Evolutionary conservation across 35 echinoderm and acorn worm genomes (phyloP), one percentile per base, ranked within the genome.

Genomic region (Eucidaris tribuloides): DNA sequence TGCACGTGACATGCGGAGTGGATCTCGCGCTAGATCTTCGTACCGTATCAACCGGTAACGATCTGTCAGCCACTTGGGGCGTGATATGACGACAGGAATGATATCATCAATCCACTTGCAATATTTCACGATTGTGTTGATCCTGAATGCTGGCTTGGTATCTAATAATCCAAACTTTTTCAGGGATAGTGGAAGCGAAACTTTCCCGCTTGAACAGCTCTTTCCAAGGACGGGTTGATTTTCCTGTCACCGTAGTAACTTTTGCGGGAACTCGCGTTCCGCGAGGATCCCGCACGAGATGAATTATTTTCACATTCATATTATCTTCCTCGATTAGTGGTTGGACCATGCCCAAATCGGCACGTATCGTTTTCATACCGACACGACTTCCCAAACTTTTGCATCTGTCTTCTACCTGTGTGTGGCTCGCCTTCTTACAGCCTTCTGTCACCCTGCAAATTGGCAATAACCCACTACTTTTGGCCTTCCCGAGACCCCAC

Each of bases 301-400:
- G 96, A 38, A 99, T 89, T n/a, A 99, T 83, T 88, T 99, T 99
- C 0, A 99, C 60, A 45, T 99, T 93, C 19, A 84, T 72, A 0
- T 64, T 25, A n/a, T 89, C 58, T 24, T 88, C 46, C 36, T 78
- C 81, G 0, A 92, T 58, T 28, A 93, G 65, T 5, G 96, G 55
- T 36, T 82, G 56, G 5, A 99, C 18, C 41, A 93, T 83, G 50
- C 88, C 81, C 3, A 99, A 45, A 56, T 93, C 74, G 0, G 86
- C 83, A 79, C 96, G 11, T 2, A 99, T 99, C 31, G 83, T 65
- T 81, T 99, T 99, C 58, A 90, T 88, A 1, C 81, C 94, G 2
- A 92, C 58, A 29, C 74, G 80, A 14, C 60, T 60, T 15, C 43
- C 61, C 36, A 63, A 79, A 1, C 24, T 13, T 33, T 18, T 17